A percentile compares a stretch with the other conserved stretches of the same genome.
Conservation (phyloP, 2,797 vertebrate genomes). For the Propithecus perrieri region DNA sequence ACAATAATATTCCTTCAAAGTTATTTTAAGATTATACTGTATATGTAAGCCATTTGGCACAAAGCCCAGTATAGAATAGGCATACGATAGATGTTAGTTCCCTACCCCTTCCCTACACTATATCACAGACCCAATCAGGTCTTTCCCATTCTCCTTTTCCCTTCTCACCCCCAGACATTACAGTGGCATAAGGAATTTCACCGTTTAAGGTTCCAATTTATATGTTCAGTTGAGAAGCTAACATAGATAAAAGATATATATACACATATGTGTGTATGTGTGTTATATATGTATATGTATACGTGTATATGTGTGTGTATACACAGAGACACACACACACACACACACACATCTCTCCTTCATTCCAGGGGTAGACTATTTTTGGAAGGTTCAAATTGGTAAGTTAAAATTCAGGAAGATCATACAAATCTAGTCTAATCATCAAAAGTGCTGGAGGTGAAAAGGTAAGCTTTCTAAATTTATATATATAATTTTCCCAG, state of each 20-base stretch:
- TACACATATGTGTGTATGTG: neutral
- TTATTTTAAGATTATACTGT: neutral
- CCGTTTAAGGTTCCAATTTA: neutral
- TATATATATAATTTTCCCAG: neutral
- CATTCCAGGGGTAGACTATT: neutral
- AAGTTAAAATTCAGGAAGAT: conserved; percentile 33
- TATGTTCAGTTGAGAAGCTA: neutral
- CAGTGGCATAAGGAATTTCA: neutral
- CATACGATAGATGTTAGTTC: neutral
- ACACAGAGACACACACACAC: too few relatives aligned
- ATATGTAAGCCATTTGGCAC: neutral
- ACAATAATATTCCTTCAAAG: neutral
- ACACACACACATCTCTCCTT: neutral
- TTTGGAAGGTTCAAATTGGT: conserved; percentile 35
- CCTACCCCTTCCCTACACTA: neutral
- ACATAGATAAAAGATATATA: neutral
- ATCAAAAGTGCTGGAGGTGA: neutral
- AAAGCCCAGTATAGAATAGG: neutral
- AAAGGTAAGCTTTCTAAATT: neutral
- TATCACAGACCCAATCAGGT: conserved; percentile 65
- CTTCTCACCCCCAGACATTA: neutral
- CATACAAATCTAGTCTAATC: conserved; percentile 1
- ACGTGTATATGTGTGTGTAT: neutral
- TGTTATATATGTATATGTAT: neutral
- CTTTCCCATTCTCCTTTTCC: conserved; percentile 43